These are phyloP conservation scores for Caenorhabditis briggsae DNA, from an alignment of 1,140 invertebrate genomes.

Conservation along the genomic window DNA sequence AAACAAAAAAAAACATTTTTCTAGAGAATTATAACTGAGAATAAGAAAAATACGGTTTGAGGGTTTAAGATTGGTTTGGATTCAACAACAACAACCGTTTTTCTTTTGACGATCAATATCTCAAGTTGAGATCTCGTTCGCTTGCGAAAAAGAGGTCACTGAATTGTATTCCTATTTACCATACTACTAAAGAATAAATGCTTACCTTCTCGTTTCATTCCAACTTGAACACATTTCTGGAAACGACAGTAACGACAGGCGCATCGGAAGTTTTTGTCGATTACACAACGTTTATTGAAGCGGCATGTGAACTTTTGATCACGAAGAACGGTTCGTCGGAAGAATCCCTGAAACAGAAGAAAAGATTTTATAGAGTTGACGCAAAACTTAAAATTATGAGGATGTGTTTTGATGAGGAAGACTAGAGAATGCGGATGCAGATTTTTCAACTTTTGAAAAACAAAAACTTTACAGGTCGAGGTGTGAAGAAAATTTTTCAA, in stretches of 20 bases:
- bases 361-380: not conserved
- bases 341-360: slow-evolving; percentile 85
- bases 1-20: slow-evolving; percentile 45
- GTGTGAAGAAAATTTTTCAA: not conserved
- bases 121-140: not conserved
- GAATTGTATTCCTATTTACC: not conserved
- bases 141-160: not conserved
- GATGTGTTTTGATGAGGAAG: not conserved
- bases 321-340: slow-evolving; percentile 91
- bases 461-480: too few species aligned
- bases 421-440: not conserved
- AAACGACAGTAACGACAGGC: slow-evolving; percentile 81
- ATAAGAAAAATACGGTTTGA: too few species aligned
- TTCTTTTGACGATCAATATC: slow-evolving; percentile 3
- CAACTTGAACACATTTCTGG: slow-evolving; percentile 80
- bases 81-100: not conserved
- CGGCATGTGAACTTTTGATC: slow-evolving; percentile 96
- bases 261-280: slow-evolving; percentile 82
- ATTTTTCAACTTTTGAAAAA: too few species aligned
- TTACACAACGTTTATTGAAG: slow-evolving; percentile 91
- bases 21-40: not conserved
- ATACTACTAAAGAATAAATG: not conserved
- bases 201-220: slow-evolving; percentile 81
- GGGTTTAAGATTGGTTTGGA: too few species aligned
- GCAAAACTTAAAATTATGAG: too few species aligned